Evolutionary conservation across 2,797 vertebrate species (phyloP).

Genomic region (Syngnathus acus): DNA sequence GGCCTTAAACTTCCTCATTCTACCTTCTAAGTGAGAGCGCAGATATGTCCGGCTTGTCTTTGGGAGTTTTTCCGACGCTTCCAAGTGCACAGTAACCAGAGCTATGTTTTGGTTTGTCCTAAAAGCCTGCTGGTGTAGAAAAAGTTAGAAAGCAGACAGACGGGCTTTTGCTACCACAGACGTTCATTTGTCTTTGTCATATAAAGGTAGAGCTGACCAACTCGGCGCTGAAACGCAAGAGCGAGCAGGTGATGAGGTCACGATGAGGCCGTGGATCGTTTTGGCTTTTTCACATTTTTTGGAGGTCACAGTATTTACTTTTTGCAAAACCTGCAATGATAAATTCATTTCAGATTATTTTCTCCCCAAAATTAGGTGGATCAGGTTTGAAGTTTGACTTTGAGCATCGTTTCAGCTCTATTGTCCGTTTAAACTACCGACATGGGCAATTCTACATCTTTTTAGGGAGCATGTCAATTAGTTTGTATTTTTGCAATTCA

Average conservation of each 20-base stretch:
- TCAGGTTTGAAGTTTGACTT: no score
- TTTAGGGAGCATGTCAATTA: no score
- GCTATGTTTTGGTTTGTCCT: not conserved
- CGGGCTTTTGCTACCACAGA: not conserved
- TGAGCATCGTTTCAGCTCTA: no score
- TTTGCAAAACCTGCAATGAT: no score
- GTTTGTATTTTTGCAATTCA: no score
- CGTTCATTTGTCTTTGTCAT: conserved; percentile 5
- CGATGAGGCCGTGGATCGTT: not conserved
- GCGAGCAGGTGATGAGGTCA: not conserved
- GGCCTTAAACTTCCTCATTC: not conserved
- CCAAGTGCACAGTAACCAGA: not conserved
- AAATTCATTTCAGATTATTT: no score
- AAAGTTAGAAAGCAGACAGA: conserved; percentile 1
- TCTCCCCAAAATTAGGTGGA: no score
- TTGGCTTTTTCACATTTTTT: not conserved
- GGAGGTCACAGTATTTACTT: no score
- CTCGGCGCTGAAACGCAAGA: conserved; percentile 1
- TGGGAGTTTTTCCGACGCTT: not conserved
- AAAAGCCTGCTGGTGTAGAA: conserved; percentile 1
- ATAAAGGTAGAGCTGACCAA: not conserved
- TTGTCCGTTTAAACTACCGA: no score
- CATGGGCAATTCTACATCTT: no score
- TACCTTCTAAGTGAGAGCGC: not conserved
- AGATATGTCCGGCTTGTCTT: conserved; percentile 2